Percentiles rank a stretch among this genome's conserved stretches.
phyloP scores from a whole-genome alignment of 2,888 invertebrate genomes.

The Pachymerium ferrugineum region DNA sequence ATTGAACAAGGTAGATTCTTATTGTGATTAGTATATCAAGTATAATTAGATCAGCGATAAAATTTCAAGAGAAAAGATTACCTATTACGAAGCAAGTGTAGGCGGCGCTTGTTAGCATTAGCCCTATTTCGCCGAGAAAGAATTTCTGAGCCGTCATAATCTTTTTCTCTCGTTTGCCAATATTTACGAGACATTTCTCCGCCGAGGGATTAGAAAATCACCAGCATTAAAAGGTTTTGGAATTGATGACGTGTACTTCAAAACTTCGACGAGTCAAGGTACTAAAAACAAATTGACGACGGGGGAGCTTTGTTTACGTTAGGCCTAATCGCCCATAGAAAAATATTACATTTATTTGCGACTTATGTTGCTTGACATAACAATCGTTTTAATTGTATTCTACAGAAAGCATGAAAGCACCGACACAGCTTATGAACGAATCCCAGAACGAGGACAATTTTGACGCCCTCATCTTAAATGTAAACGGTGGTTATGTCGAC shows the following conservation, averaged over 20 bases:
- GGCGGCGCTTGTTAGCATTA: not conserved
- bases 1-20: too few relatives aligned
- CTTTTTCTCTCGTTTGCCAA: slow-evolving; percentile 2
- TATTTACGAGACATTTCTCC: not conserved
- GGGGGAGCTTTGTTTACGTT: slow-evolving; percentile 8
- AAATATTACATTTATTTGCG: not conserved
- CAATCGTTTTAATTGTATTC: not conserved
- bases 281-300: not conserved
- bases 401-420: slow-evolving; percentile 33
- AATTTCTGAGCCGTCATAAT: slow-evolving; percentile 11
- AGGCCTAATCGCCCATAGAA: not conserved
- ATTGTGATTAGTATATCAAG: too few relatives aligned
- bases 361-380: not conserved
- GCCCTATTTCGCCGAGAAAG: slow-evolving; percentile 10
- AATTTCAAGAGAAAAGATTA: too few relatives aligned
- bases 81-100: not conserved
- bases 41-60: too few relatives aligned
- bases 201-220: not conserved
- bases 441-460: not conserved
- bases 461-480: slow-evolving; percentile 19
- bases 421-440: slow-evolving; percentile 30
- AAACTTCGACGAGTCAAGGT: slow-evolving; percentile 22
- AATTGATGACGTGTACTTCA: slow-evolving; percentile 23
- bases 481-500: slow-evolving; percentile 3
- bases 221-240: not conserved